A percentile compares a stretch with the other conserved stretches of the same genome.
These are phyloP conservation scores for Diceros bicornis DNA, from an alignment of 2,797 vertebrate genomes.

Conservation along the genomic window DNA sequence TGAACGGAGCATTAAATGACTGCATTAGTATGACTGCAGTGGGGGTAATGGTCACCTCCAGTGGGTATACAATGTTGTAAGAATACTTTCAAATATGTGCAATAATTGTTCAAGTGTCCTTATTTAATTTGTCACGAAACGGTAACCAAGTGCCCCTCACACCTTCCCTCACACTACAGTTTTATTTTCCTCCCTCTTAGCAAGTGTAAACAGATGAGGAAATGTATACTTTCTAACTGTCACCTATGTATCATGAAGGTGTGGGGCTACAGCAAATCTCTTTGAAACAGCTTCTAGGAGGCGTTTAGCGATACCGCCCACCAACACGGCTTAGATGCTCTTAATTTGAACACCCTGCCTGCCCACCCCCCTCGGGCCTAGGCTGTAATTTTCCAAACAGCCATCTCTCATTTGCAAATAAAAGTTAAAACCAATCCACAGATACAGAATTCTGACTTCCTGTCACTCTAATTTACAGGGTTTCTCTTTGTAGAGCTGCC, in stretches of 20 bases:
- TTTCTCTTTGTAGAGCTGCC: constrained; percentile 69
- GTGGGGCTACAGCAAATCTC: constrained; percentile 24
- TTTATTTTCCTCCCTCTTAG: not conserved
- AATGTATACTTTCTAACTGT: constrained; percentile 60
- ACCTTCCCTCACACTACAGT: not conserved
- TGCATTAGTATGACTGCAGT: constrained; percentile 83
- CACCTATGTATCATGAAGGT: constrained; percentile 36
- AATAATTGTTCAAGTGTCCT: not conserved
- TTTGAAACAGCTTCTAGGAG: constrained; percentile 54
- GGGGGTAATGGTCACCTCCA: constrained; percentile 72
- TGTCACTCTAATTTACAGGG: constrained; percentile 24
- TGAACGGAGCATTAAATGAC: constrained; percentile 76
- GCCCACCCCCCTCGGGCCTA: not conserved
- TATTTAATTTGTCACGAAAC: constrained; percentile 37
- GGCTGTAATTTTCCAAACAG: constrained; percentile 80
- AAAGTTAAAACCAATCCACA: constrained; percentile 81
- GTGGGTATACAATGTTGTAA: not conserved
- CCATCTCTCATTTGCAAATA: constrained; percentile 64
- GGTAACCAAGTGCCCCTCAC: not conserved
- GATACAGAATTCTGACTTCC: constrained; percentile 70
- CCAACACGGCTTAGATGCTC: constrained; percentile 41
- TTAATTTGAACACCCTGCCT: constrained; percentile 15
- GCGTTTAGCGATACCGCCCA: not conserved
- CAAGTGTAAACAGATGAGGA: constrained; percentile 61
- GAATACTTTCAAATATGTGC: constrained; percentile 62